Base-by-base conservation (phyloP, 2,113 vertebrate species). In the Petromus typicus region DNA sequence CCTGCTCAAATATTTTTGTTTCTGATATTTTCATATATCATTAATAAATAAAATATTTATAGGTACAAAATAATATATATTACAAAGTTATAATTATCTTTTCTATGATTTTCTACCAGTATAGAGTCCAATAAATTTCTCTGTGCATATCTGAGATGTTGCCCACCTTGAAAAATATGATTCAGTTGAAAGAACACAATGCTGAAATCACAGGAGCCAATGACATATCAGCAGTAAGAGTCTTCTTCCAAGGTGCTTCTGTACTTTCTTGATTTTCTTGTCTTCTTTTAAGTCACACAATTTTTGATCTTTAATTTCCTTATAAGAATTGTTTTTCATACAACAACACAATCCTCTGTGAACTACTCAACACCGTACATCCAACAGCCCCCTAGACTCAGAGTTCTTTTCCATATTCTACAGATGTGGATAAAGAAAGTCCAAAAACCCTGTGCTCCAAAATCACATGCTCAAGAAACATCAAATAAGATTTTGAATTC, bases 1-100 rank as follows among this genome's bases (percentile, higher is more conserved):
- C 22, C 64, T 71, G 22, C 12, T 82, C 5, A 43, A 80, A 79
- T 90, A 90, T 78, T 89, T 95, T 95, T 54, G 40, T 76, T 92
- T 95, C 34, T 95, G 51, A 88, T 87, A 96, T 86, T 91, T 76
- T 75, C 43, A 1, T 78, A 30, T 80, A 8, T 71, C 73, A 86
- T 90, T 76, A 76, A 67, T 56, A 89, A 76, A n/a, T 45, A 34
- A 86, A 63, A 87, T n/a, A 20, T 40, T 59, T 11, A 61, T 51
- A 34, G 32, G 32, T 45, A 86, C n/a, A 84, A 54, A 92, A 90
- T 59, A 82, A 56, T 37, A 54, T 7, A 37, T 59, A 85, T 40
- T 34, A 51, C 2, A 86, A 63, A 69, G 2, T 57, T 92, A 69
- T 54, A 27, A 79, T 16, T 51, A 30, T 63, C 73, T 96, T 87